Conservation (phyloP, 2,888 invertebrate species). For the Ochlodes sylvanus region DNA sequence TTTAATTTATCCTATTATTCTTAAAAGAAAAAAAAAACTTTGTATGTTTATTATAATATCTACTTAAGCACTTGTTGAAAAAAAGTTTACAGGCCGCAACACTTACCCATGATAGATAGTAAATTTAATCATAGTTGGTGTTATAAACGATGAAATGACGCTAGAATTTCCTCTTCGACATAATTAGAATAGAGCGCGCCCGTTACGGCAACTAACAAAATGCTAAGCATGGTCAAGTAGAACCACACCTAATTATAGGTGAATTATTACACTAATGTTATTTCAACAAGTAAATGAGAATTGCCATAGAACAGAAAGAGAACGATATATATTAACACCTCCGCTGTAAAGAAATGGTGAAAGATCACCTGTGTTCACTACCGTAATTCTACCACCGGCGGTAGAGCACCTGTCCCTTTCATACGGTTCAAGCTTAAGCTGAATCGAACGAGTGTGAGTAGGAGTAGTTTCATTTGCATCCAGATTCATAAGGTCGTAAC, state of each 20-base stretch:
- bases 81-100: slow-evolving; percentile 3
- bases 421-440: slow-evolving; percentile 80
- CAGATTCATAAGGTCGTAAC: slow-evolving; percentile 55
- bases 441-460: slow-evolving; percentile 83
- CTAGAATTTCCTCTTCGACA: slow-evolving; percentile 56
- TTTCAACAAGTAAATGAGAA: slow-evolving; percentile 54
- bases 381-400: slow-evolving; percentile 81
- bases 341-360: slow-evolving; percentile 72
- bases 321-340: slow-evolving; percentile 74
- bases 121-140: slow-evolving; percentile 38
- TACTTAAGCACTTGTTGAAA: neutral
- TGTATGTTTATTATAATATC: too few species aligned
- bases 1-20: neutral
- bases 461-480: slow-evolving; percentile 72
- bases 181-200: slow-evolving; percentile 67
- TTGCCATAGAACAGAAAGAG: slow-evolving; percentile 61
- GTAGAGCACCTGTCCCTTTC: slow-evolving; percentile 85
- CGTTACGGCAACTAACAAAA: slow-evolving; percentile 68
- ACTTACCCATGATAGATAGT: slow-evolving; percentile 10
- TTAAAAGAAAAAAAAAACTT: too few species aligned
- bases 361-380: slow-evolving; percentile 86
- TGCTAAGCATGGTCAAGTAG: slow-evolving; percentile 75
- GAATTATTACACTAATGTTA: slow-evolving; percentile 56
- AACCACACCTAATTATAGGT: slow-evolving; percentile 70
- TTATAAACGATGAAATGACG: slow-evolving; percentile 60